Percentiles rank a stretch among this genome's conserved stretches.
Conservation (phyloP, 2,888 invertebrate species). For the Nymphalis c-album region DNA sequence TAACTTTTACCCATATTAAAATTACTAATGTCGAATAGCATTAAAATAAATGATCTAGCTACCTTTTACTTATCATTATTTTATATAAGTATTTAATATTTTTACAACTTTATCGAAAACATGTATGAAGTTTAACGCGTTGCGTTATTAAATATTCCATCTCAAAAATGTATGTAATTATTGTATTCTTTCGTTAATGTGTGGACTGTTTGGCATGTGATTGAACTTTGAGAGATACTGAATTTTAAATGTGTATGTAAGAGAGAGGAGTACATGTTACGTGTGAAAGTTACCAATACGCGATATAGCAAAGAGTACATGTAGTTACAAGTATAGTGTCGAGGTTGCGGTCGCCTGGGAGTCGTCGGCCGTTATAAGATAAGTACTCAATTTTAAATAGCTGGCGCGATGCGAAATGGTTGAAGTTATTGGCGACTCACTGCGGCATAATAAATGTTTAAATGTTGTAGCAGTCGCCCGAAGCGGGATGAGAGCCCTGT, state of each 20-base stretch:
- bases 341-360: conserved; percentile 40
- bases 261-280: neutral
- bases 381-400: conserved; percentile 52
- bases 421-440: conserved; percentile 50
- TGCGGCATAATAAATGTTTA: conserved; percentile 70
- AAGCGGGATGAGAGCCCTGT: conserved; percentile 63
- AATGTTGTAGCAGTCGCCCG: conserved; percentile 73
- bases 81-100: no score
- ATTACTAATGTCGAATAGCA: no score
- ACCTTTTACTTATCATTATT: no score
- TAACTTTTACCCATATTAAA: no score
- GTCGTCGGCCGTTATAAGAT: conserved; percentile 53
- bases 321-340: conserved; percentile 67
- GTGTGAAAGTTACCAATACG: conserved; percentile 36
- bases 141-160: neutral
- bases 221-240: neutral
- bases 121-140: neutral
- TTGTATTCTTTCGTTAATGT: neutral
- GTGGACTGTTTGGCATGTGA: neutral
- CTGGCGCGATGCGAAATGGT: conserved; percentile 60
- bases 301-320: conserved; percentile 44
- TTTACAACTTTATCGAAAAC: neutral
- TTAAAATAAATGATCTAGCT: no score
- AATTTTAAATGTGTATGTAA: conserved; percentile 2
- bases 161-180: neutral